phyloP scores from a whole-genome alignment of 2,888 invertebrate genomes.

The Hyles lineata region DNA sequence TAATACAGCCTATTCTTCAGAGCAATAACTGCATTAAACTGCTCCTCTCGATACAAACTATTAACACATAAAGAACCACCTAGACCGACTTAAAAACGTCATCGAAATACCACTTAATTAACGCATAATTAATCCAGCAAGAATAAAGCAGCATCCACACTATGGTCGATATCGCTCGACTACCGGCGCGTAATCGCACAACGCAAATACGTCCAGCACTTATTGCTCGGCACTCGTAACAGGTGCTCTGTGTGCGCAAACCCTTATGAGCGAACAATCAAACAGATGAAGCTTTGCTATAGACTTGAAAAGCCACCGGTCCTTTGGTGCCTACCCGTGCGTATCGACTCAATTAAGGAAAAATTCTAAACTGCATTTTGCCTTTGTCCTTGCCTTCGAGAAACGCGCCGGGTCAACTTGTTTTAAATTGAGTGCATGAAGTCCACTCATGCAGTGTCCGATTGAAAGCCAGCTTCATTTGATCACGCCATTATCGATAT shows the following conservation, averaged over 20 bases:
- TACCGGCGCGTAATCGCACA: conserved; percentile 72
- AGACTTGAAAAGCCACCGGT: conserved; percentile 26
- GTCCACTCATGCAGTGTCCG: not conserved
- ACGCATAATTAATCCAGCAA: conserved; percentile 17
- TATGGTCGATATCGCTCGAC: conserved; percentile 41
- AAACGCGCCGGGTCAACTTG: not conserved
- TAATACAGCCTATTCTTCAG: too few species aligned
- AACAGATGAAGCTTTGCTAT: conserved; percentile 24
- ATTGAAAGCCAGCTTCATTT: not conserved
- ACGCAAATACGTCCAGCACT: conserved; percentile 81
- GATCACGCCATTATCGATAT: not conserved
- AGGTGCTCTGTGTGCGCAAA: conserved; percentile 27
- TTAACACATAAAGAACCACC: too few species aligned
- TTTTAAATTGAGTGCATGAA: not conserved
- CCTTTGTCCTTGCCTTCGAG: conserved; percentile 14
- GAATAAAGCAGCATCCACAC: conserved; percentile 15
- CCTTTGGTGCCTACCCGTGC: conserved; percentile 13
- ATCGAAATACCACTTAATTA: not conserved
- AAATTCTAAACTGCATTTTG: conserved; percentile 21
- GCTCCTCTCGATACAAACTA: too few species aligned
- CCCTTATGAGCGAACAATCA: conserved; percentile 28
- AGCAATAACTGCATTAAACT: too few species aligned
- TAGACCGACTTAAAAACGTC: not conserved
- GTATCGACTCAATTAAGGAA: conserved; percentile 22
- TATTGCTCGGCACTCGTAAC: conserved; percentile 72